Evolutionary conservation across 2,888 invertebrate genomes (phyloP).

Genomic region (Laspeyria flexula): DNA sequence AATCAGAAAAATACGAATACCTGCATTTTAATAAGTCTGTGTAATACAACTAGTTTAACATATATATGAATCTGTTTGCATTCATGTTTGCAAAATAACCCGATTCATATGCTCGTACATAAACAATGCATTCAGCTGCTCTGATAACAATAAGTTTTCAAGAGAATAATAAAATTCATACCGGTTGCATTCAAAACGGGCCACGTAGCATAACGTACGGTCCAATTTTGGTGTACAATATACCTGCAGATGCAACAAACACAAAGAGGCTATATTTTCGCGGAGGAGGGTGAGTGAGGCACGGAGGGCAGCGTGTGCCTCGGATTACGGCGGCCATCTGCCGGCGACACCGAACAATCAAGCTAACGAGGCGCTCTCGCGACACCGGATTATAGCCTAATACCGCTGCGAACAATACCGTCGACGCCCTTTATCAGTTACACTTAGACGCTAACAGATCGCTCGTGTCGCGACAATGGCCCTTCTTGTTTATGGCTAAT

Average conservation of each 20-base stretch:
- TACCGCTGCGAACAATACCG: slow-evolving; percentile 79
- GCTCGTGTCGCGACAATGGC: slow-evolving; percentile 77
- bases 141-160: slow-evolving; percentile 79
- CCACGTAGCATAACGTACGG: slow-evolving; percentile 73
- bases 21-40: neutral
- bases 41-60: slow-evolving; percentile 9
- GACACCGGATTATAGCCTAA: slow-evolving; percentile 83
- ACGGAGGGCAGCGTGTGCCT: slow-evolving; percentile 56
- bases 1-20: neutral
- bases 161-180: slow-evolving; percentile 78
- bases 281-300: slow-evolving; percentile 40
- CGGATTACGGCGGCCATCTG: slow-evolving; percentile 84
- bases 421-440: slow-evolving; percentile 74
- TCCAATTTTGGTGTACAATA: slow-evolving; percentile 82
- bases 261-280: slow-evolving; percentile 76
- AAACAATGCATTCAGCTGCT: slow-evolving; percentile 56
- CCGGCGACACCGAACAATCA: slow-evolving; percentile 81
- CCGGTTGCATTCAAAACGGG: slow-evolving; percentile 72
- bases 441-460: slow-evolving; percentile 82
- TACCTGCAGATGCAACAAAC: slow-evolving; percentile 85
- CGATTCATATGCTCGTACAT: slow-evolving; percentile 34
- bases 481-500: slow-evolving; percentile 81
- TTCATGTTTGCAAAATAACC: slow-evolving; percentile 39
- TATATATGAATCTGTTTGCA: slow-evolving; percentile 25
- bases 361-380: slow-evolving; percentile 81